Conservation (phyloP, 2,797 vertebrate species). For the Sternarchorhynchus goeldii region DNA sequence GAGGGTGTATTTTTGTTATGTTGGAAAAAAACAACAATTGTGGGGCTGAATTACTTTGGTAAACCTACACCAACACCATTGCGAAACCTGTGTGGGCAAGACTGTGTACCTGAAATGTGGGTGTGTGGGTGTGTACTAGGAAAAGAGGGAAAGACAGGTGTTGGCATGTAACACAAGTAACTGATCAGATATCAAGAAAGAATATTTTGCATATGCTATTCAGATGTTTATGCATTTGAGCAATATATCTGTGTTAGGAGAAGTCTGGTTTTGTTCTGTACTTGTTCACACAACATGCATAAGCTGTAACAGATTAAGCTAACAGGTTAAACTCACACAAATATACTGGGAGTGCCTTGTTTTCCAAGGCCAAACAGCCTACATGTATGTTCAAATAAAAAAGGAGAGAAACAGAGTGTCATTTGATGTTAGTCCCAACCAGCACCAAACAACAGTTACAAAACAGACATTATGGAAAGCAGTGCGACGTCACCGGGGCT, state of each 20-base stretch:
- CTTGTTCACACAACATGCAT: background rate
- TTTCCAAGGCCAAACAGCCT: background rate
- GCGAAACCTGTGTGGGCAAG: background rate
- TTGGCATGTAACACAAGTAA: background rate
- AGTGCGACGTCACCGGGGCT: no score
- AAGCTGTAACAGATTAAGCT: background rate
- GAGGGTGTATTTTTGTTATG: background rate
- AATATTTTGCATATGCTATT: background rate
- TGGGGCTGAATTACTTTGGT: background rate
- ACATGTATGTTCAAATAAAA: no score
- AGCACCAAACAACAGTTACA: no score
- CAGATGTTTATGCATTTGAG: no score
- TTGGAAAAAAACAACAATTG: background rate
- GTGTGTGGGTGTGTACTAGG: background rate
- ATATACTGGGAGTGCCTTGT: no score
- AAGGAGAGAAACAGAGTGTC: no score
- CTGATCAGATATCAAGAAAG: background rate
- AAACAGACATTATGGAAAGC: no score
- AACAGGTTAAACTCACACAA: background rate
- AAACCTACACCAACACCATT: slow-evolving; percentile 14
- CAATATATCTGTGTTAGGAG: background rate
- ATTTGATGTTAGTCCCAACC: no score
- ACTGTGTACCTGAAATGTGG: background rate
- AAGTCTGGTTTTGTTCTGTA: no score
- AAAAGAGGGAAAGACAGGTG: background rate